Base-by-base conservation (phyloP, 2,113 vertebrate genomes). In the Rana temporaria region DNA sequence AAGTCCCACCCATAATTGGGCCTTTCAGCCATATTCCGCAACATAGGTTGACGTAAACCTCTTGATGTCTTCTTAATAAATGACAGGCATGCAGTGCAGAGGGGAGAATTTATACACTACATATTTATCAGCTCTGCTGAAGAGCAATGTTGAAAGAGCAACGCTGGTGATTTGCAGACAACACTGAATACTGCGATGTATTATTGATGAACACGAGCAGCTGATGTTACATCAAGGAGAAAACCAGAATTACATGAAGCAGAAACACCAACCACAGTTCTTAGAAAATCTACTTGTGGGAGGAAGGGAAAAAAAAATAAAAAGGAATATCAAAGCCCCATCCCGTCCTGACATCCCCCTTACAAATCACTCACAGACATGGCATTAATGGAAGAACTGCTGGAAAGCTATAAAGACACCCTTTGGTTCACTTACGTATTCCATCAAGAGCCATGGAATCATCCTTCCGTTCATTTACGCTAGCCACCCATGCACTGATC, bases 141-240 rank as follows among this genome's bases (percentile, higher is more conserved):
- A 56, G 64, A 67, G 76, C 64, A 6, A 24, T 22, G 42, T 30
- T 17, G 42, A 32, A 78, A 65, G 42, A 65, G 20, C 14, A 64
- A 65, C 15, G 52, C 63, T 5, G 20, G 60, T 55, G 75, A 65
- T 65, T 66, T 78, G 62, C 64, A 78, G 75, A 55, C 34, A 65
- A 42, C 2, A 65, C 70, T 19, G 55, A 34, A 79, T 55, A 42
- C 64, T 12, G 19, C 17, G n/a, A 69, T 69, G 65, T 79, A 79
- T 79, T 69, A 79, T 79, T 38, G 53, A 79, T 79, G 64, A 69
- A 69, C 65, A 19, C 16, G 78, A 57, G 65, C 9, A 30, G 78
- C 30, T 48, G 66, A 79, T 69, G 78, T 69, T 69, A 69, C 66
- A 69, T 79, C 78, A 70, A 79, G 78, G 52, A 57, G 78, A 79